Percentiles rank a stretch among this genome's conserved stretches.
Conservation (phyloP, 35 echinoderm and acorn worm species). For the Stichopus chloronotus region DNA sequence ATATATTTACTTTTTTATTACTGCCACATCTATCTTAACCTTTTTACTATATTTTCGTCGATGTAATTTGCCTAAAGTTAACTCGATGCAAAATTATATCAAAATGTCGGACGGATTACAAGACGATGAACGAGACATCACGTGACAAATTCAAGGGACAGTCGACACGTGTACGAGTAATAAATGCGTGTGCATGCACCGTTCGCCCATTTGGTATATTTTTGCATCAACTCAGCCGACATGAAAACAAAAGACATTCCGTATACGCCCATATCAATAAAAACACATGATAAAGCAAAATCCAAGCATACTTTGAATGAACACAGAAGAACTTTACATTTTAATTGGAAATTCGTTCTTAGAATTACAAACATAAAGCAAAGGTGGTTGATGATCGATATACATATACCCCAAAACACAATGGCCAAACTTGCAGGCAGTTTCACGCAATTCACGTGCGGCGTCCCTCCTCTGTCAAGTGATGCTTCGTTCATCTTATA, state of each 20-base stretch:
- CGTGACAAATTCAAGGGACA: background rate
- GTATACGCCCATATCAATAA: no score
- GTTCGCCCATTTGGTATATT: background rate
- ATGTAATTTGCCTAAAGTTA: no score
- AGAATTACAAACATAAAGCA: background rate
- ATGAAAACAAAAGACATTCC: no score
- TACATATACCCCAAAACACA: background rate
- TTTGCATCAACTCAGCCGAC: no score
- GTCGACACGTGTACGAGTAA: background rate
- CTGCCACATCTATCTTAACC: no score
- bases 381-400: background rate
- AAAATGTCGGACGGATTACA: background rate
- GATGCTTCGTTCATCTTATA: background rate
- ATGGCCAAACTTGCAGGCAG: background rate
- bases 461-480: background rate
- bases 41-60: no score
- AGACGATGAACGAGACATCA: background rate
- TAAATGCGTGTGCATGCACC: background rate
- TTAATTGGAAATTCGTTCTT: no score
- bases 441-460: background rate
- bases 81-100: background rate
- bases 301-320: no score
- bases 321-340: no score
- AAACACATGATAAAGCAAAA: no score
- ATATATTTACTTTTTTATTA: no score